These are phyloP conservation scores for Polypterus bichir DNA, from an alignment of 2,113 vertebrate species.

Conservation along the genomic window DNA sequence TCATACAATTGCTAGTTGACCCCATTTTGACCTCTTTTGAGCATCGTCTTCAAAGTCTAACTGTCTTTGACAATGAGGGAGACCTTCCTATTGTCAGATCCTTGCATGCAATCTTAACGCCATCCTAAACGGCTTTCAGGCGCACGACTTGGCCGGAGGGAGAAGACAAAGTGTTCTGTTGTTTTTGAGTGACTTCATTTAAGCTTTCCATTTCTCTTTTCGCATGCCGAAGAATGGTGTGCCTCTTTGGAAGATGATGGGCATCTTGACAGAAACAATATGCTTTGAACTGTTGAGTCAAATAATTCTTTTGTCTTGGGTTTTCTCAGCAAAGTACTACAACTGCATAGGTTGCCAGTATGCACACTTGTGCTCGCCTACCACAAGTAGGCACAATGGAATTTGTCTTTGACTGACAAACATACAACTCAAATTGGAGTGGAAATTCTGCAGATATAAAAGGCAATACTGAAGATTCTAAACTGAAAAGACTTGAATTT, in stretches of 20 bases:
- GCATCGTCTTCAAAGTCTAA: constrained; percentile 76
- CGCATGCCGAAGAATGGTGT: constrained; percentile 41
- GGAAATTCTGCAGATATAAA: too few species aligned
- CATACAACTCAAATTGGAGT: too few species aligned
- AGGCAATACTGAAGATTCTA: too few species aligned
- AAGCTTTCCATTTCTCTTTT: constrained; percentile 55
- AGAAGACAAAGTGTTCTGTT: constrained; percentile 69
- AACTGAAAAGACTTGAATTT: too few species aligned
- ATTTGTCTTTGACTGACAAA: too few species aligned
- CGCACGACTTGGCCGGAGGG: constrained; percentile 55
- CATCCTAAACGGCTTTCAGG: constrained; percentile 67
- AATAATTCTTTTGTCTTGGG: constrained; percentile 74
- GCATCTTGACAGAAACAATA: constrained; percentile 85
- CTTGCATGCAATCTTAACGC: constrained; percentile 60
- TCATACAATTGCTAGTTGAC: constrained; percentile 64
- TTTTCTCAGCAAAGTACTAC: constrained; percentile 58
- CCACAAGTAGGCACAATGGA: too few species aligned
- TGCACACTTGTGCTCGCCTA: constrained; percentile 29
- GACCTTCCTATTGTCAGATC: constrained; percentile 64
- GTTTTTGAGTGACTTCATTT: constrained; percentile 63
- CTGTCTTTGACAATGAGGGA: constrained; percentile 84
- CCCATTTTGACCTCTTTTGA: constrained; percentile 74
- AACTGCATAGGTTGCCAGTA: constrained; percentile 51
- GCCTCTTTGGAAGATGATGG: constrained; percentile 68
- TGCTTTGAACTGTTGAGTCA: constrained; percentile 87